These are phyloP conservation scores for Erethizon dorsatum DNA, from an alignment of 2,797 vertebrate genomes.

Conservation along the genomic window DNA sequence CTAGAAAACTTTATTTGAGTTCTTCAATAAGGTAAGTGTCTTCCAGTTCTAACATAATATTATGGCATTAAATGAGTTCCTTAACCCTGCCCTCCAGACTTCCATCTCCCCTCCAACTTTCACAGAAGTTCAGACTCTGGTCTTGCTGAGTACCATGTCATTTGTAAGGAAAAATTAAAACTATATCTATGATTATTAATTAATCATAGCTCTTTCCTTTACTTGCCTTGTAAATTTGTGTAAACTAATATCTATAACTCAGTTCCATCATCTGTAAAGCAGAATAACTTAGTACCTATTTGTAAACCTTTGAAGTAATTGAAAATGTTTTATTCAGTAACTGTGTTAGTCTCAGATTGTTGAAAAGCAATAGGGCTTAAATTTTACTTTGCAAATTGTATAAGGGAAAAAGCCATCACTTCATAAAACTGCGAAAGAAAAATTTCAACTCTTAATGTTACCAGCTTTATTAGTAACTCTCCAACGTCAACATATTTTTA, in stretches of 20 bases:
- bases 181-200: not conserved
- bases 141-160: not conserved
- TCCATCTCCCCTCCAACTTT: not conserved
- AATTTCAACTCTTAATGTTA: slow-evolving; percentile 69
- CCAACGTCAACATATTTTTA: slow-evolving; percentile 30
- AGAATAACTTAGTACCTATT: not conserved
- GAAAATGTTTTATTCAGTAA: not conserved
- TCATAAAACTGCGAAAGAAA: slow-evolving; percentile 49
- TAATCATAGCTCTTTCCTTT: not conserved
- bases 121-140: not conserved
- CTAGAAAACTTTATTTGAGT: not conserved
- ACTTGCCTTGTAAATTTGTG: not conserved
- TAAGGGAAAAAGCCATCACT: slow-evolving; percentile 37
- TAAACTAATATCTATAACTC: not conserved
- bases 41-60: not conserved
- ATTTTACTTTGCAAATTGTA: slow-evolving; percentile 60
- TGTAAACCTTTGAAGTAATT: not conserved
- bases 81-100: not conserved
- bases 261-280: not conserved
- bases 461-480: slow-evolving; percentile 67
- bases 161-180: not conserved
- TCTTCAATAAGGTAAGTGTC: not conserved
- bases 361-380: not conserved
- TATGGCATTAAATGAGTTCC: not conserved
- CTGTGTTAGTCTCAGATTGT: accelerated